A percentile compares a stretch with the other conserved stretches of the same genome.
Conservation (phyloP, 2,113 vertebrate species). For the Chiloscyllium plagiosum region DNA sequence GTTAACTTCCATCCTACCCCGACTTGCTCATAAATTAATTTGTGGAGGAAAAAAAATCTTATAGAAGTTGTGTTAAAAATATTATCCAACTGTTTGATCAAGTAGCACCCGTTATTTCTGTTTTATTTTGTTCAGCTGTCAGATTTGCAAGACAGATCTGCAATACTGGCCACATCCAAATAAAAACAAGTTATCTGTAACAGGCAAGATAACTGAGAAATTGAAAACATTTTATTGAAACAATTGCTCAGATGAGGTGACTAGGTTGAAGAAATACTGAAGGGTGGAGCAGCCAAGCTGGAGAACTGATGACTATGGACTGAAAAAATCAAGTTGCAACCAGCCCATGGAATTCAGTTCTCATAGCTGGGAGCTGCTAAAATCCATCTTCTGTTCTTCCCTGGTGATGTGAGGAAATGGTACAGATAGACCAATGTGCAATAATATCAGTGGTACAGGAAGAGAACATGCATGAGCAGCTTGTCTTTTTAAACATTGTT, state of each 20-base stretch:
- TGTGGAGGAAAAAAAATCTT: neutral
- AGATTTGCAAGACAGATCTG: neutral
- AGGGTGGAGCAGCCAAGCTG: slow-evolving; percentile 57
- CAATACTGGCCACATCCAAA: neutral
- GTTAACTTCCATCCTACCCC: neutral
- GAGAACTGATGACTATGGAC: slow-evolving; percentile 60
- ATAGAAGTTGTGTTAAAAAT: neutral
- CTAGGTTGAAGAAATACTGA: slow-evolving; percentile 41
- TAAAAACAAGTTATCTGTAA: neutral
- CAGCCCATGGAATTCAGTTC: slow-evolving; percentile 69
- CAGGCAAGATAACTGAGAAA: neutral
- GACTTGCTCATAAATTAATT: neutral
- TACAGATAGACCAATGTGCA: neutral
- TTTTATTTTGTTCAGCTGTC: neutral
- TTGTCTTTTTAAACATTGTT: neutral
- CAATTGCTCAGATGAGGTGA: neutral
- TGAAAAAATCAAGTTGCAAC: slow-evolving; percentile 49
- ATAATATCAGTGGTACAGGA: neutral
- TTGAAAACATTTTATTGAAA: neutral
- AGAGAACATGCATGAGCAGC: neutral
- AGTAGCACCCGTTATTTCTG: neutral
- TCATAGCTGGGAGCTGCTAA: slow-evolving; percentile 61
- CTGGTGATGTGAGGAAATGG: neutral
- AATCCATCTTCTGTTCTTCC: slow-evolving; percentile 49
- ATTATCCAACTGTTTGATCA: neutral